Evolutionary conservation across 2,888 invertebrate species (phyloP), one percentile per base, ranked within the genome.

Genomic region (Diabrotica balteata): DNA sequence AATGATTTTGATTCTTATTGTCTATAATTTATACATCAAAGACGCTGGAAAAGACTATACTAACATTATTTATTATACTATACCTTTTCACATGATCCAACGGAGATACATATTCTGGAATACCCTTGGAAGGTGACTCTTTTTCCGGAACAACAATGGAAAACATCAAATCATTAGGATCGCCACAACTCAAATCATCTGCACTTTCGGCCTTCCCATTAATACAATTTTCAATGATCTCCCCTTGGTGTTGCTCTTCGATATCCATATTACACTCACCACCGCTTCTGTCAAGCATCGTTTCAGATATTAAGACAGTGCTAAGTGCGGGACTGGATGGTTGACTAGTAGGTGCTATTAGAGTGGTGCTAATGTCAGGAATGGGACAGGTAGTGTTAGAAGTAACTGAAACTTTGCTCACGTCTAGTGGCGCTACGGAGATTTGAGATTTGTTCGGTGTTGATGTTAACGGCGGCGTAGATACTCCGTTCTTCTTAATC

Each of bases 61-160:
- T n/a, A 32, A 32, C 32, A 32, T 32, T 32, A 4, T 32, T 32
- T 4, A 32, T 32, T 32, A 59, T 47, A 53, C 1, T 65, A 67
- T 72, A 80, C 80, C 80, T 81, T 70, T 74, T 75, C 60, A 72
- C 70, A 59, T 70, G 75, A 73, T 81, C 80, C 72, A 83, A 75
- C 10, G 83, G 83, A 10, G 83, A 83, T 22, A 79, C 76, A 72
- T 83, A 83, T 72, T 80, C 77, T 17, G 78, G 76, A 62, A 80
- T 45, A 46, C 32, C 32, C 32, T 32, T 32, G 32, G 32, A 32
- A 32, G 32, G 5, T 63, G 53, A 69, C 52, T 49, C 60, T 32
- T 42, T 63, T 63, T 46, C 51, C 59, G 75, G 74, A 55, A 78
- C 76, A 71, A 79, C 77, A 66, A 78, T 80, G 42, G 79, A 76